phyloP scores from a whole-genome alignment of 2,888 invertebrate species.

The Drosophila pseudotalamancana region DNA sequence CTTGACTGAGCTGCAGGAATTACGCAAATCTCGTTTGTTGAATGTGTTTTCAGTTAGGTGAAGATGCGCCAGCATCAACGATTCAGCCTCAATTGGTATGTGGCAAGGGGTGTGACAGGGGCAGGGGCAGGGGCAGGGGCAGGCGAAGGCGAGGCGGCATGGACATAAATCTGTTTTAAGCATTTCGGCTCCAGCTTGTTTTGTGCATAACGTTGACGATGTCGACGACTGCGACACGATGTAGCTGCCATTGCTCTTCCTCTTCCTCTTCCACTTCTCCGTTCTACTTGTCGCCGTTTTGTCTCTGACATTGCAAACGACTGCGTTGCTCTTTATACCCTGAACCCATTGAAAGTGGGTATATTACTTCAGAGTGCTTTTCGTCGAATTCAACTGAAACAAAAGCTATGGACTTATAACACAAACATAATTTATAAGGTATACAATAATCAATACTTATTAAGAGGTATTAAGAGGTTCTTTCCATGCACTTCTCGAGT shows the following conservation, averaged over 20 bases:
- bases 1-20: slow-evolving; percentile 77
- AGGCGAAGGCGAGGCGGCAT: slow-evolving; percentile 21
- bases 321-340: slow-evolving; percentile 53
- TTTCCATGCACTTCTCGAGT: too few species aligned
- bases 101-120: not conserved
- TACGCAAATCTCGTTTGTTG: slow-evolving; percentile 80
- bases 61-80: slow-evolving; percentile 68
- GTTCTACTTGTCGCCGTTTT: slow-evolving; percentile 63
- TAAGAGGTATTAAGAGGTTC: too few species aligned
- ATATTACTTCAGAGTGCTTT: too few species aligned
- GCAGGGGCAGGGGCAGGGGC: not conserved
- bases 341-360: too few species aligned
- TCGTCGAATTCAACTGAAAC: too few species aligned
- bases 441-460: too few species aligned
- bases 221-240: slow-evolving; percentile 39
- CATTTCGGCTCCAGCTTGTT: slow-evolving; percentile 64
- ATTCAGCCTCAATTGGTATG: slow-evolving; percentile 47
- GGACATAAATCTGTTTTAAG: slow-evolving; percentile 73
- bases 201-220: slow-evolving; percentile 63
- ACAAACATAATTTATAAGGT: too few species aligned
- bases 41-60: slow-evolving; percentile 77
- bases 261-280: slow-evolving; percentile 30
- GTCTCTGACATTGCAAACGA: slow-evolving; percentile 73
- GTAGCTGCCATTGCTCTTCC: slow-evolving; percentile 44
- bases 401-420: too few species aligned